Conservation (phyloP, 2,797 vertebrate species). For the Liasis olivaceus region DNA sequence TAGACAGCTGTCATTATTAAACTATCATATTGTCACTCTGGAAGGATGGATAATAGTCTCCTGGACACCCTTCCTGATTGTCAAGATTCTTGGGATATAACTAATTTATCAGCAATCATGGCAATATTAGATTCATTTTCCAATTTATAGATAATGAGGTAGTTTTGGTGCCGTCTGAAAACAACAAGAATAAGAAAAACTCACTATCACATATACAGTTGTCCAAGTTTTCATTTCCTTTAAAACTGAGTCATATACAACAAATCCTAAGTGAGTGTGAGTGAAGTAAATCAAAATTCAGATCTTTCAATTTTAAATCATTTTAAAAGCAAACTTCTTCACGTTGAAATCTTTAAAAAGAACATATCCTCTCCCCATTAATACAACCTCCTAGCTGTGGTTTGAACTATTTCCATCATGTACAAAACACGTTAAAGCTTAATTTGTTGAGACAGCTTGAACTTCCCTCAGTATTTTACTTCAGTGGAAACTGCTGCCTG, state of each 20-base stretch:
- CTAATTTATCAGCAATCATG: background rate
- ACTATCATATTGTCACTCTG: background rate
- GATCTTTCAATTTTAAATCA: background rate
- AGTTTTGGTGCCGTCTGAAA: background rate
- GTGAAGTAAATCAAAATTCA: background rate
- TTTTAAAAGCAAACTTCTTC: background rate
- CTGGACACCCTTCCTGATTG: background rate
- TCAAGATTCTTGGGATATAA: background rate
- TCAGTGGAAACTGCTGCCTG: constrained; percentile 10
- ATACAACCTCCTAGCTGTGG: background rate
- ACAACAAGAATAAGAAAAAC: background rate
- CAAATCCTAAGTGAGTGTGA: background rate
- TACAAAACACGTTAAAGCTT: constrained; percentile 8
- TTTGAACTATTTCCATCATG: constrained; percentile 37
- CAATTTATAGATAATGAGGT: background rate
- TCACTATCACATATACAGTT: background rate
- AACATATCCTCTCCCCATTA: background rate
- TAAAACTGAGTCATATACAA: background rate
- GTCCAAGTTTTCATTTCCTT: background rate
- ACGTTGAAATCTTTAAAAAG: constrained; percentile 12
- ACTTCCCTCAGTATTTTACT: constrained; percentile 29
- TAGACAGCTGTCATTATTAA: background rate
- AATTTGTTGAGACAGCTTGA: constrained; percentile 30
- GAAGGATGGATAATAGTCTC: background rate
- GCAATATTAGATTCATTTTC: background rate